Percentiles rank a stretch among this genome's conserved stretches.
Conservation (phyloP, 2,113 vertebrate species). For the Formicarius rufipectus region DNA sequence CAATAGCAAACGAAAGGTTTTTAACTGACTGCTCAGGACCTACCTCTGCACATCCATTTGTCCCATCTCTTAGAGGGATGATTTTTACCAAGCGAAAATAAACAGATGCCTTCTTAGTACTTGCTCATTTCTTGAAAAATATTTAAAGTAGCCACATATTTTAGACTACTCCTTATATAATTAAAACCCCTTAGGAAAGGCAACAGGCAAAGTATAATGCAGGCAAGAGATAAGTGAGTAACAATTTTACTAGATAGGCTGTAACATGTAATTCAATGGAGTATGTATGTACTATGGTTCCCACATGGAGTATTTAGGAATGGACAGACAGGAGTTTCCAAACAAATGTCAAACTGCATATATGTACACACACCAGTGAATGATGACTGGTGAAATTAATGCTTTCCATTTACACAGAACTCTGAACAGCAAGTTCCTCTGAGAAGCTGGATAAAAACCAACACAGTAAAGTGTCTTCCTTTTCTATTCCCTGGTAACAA, state of each 20-base stretch:
- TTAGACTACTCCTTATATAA: neutral
- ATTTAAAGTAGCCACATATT: neutral
- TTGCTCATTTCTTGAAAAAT: neutral
- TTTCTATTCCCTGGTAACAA: neutral
- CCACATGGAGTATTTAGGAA: neutral
- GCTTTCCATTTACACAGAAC: neutral
- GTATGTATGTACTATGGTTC: neutral
- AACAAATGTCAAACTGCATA: neutral
- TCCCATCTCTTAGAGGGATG: neutral
- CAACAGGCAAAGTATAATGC: neutral
- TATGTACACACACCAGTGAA: neutral
- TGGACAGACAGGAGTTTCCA: neutral
- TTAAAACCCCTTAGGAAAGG: neutral
- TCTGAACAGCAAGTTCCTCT: neutral
- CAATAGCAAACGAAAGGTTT: neutral
- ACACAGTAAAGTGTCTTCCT: neutral
- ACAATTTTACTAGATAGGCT: neutral
- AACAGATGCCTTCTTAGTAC: neutral
- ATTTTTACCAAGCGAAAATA: neutral
- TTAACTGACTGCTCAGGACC: neutral
- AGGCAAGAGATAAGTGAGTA: neutral
- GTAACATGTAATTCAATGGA: neutral
- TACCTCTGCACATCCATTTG: neutral
- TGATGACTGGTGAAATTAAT: neutral
- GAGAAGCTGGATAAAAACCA: neutral